Percentiles rank a stretch among this genome's conserved stretches.
Conservation (phyloP, 2,888 invertebrate genomes). For the Diploptera punctata region DNA sequence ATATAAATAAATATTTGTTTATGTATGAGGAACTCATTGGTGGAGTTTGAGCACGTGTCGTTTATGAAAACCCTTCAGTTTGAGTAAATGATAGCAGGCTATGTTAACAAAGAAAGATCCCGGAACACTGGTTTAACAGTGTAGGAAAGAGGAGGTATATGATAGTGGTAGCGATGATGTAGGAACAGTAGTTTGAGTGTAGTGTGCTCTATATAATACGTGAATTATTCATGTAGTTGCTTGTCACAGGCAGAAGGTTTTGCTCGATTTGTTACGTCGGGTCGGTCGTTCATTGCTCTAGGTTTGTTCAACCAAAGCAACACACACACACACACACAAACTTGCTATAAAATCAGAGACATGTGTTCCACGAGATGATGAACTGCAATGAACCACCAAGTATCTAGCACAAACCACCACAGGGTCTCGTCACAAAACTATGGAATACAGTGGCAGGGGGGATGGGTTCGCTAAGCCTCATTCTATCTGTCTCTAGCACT, state of each 20-base stretch:
- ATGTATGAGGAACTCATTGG: too few relatives aligned
- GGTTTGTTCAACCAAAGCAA: constrained; percentile 16
- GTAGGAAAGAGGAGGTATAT: not conserved
- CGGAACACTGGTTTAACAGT: not conserved
- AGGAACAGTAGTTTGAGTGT: not conserved
- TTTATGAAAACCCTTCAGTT: too few relatives aligned
- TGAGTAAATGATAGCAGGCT: too few relatives aligned
- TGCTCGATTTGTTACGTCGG: constrained; percentile 43
- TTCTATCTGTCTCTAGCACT: constrained; percentile 10
- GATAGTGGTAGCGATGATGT: not conserved
- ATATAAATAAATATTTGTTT: too few relatives aligned
- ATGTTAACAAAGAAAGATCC: too few relatives aligned
- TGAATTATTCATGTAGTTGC: constrained; percentile 44
- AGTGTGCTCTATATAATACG: constrained; percentile 29
- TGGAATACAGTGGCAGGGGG: not conserved
- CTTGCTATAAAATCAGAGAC: constrained; percentile 42
- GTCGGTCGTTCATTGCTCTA: constrained; percentile 9
- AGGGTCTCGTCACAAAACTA: constrained; percentile 16
- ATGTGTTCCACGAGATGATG: constrained; percentile 38
- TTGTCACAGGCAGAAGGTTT: constrained; percentile 43
- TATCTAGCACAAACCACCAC: constrained; percentile 14
- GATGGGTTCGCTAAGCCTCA: not conserved
- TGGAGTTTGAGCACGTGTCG: too few relatives aligned
- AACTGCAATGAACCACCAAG: constrained; percentile 25
- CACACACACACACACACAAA: constrained; percentile 1